These are phyloP conservation scores for Synodontis membranacea DNA, from an alignment of 2,113 vertebrate genomes.

Conservation along the genomic window DNA sequence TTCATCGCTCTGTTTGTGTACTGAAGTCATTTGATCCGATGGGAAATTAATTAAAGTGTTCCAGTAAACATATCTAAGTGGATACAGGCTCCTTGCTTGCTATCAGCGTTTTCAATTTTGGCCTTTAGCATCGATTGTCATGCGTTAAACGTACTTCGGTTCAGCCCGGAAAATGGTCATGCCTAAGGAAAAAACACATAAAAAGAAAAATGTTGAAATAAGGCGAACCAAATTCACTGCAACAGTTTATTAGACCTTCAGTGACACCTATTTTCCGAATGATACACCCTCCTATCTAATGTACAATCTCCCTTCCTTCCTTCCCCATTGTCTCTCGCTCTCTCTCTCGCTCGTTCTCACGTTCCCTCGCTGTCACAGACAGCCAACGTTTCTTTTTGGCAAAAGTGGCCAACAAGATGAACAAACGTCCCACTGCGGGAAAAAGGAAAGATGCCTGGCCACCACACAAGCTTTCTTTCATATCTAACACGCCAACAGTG, in stretches of 20 bases:
- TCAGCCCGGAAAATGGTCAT: not conserved
- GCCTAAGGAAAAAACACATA: not conserved
- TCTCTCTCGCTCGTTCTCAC: conserved; percentile 4
- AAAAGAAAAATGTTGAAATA: not conserved
- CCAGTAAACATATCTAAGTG: conserved; percentile 4
- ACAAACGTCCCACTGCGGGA: conserved; percentile 7
- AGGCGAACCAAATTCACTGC: not conserved
- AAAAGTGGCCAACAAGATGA: conserved; percentile 8
- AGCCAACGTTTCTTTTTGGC: conserved; percentile 12
- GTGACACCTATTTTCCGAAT: conserved; percentile 42
- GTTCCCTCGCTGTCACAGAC: conserved; percentile 19
- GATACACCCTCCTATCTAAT: conserved; percentile 27
- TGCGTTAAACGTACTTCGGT: not conserved
- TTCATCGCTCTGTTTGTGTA: conserved; percentile 8
- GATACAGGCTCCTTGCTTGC: not conserved
- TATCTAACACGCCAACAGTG: conserved; percentile 18
- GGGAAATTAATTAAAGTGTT: conserved; percentile 10
- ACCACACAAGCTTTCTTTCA: not conserved
- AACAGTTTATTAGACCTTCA: not conserved
- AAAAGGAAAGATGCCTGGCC: conserved; percentile 14
- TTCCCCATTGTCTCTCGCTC: conserved; percentile 38
- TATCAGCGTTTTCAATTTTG: not conserved
- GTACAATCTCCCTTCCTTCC: conserved; percentile 40
- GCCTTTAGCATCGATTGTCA: not conserved
- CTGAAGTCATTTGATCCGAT: not conserved